Evolutionary conservation across 2,113 vertebrate species (phyloP), one percentile per base, ranked within the genome.

Genomic region (Toxotes chatareus): DNA sequence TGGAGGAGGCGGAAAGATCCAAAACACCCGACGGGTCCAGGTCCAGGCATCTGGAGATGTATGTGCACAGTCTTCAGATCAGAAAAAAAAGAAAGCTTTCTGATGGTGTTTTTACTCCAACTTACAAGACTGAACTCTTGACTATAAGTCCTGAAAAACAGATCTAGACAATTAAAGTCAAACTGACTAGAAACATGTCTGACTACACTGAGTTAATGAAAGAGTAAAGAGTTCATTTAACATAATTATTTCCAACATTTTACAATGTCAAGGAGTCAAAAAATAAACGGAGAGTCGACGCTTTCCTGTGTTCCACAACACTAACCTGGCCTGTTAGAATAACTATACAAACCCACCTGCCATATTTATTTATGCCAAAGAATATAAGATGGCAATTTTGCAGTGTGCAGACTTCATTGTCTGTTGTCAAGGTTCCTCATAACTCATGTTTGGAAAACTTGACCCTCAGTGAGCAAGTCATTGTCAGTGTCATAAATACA

Each of bases 401-500:
- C n/a, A 85, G 34, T n/a, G n/a, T 19, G 11, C 14, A n/a, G 63
- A 57, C 66, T 79, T 73, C 19, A 73, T 66, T 74, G 49, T 57
- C 65, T 73, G 0, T 56, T 6, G 56, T 71, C 74, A 84, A 85
- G 84, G 73, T 32, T 63, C 27, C 34, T 61, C 79, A 21, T 79
- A 67, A 73, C 11, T 87, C 74, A 64, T 55, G 34, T 69, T 72
- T n/a, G 57, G 47, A 63, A 40, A 63, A 65, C 19, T 42, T 69
- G 79, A 80, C 53, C 61, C 73, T 81, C 31, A 47, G 27, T 51
- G 56, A 79, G 21, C 9, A 19, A 59, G 23, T 79, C 63, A 63
- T 56, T 75, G 72, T 68, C 73, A 8, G 13, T 14, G 13, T 79
- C 78, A 74, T 14, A 89, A 87, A 90, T 12, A 71, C 13, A 38